Conservation (phyloP, 2,888 invertebrate genomes). For the Plebejus anna region DNA sequence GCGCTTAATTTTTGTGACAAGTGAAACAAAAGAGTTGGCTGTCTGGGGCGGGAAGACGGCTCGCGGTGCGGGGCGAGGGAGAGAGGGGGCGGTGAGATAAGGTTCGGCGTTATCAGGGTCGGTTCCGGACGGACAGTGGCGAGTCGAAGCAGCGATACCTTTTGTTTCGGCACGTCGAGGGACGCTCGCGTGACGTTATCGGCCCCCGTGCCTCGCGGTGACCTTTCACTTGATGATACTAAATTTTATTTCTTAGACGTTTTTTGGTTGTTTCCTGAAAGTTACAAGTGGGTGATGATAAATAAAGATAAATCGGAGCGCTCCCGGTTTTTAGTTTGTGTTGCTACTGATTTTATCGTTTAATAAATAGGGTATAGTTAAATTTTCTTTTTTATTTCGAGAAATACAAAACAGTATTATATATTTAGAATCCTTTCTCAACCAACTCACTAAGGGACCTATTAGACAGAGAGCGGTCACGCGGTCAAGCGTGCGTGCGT, state of each 20-base stretch:
- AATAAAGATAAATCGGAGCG: constrained; percentile 49
- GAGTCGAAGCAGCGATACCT: constrained; percentile 73
- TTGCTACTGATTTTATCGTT: constrained; percentile 12
- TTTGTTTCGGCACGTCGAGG: constrained; percentile 76
- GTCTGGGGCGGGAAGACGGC: constrained; percentile 47
- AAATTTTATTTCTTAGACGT: constrained; percentile 71
- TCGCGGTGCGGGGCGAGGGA: constrained; percentile 40
- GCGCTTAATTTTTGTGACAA: constrained; percentile 80
- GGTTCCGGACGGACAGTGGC: constrained; percentile 71
- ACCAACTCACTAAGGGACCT: no score
- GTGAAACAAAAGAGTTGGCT: constrained; percentile 79
- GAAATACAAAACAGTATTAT: neutral
- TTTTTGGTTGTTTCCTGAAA: constrained; percentile 49
- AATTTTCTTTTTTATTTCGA: neutral
- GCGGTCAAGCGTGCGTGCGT: no score
- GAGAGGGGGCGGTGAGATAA: constrained; percentile 59
- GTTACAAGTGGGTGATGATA: constrained; percentile 53
- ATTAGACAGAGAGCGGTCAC: no score
- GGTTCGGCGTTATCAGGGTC: constrained; percentile 67
- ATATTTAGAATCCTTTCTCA: no score
- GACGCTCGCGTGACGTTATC: constrained; percentile 76
- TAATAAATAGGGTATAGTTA: constrained; percentile 13
- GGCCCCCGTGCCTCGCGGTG: constrained; percentile 55
- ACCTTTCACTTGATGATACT: constrained; percentile 70
- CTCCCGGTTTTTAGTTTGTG: constrained; percentile 33